Evolutionary conservation across 2,888 invertebrate genomes (phyloP).

Genomic region (Ariolimax columbianus): DNA sequence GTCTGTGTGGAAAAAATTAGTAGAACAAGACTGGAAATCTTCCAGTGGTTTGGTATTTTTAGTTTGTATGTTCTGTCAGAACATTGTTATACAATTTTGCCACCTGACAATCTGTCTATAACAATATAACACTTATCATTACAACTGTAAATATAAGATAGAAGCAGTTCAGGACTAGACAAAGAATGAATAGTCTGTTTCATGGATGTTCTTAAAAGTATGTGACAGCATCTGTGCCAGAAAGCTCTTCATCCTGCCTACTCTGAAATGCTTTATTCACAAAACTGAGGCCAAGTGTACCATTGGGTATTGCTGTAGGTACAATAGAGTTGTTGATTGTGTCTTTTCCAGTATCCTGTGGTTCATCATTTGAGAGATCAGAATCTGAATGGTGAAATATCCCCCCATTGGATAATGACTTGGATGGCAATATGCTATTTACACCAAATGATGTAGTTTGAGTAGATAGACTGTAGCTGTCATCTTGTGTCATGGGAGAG

Average conservation of each 20-base stretch:
- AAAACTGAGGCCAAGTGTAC: background rate
- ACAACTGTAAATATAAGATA: background rate
- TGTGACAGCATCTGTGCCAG: constrained; percentile 1
- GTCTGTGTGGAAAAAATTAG: background rate
- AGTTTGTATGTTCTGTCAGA: background rate
- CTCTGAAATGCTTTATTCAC: background rate
- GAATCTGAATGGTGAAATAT: background rate
- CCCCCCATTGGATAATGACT: too few relatives aligned
- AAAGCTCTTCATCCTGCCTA: background rate
- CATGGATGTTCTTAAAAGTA: background rate
- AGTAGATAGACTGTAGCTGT: background rate
- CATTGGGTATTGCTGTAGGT: background rate
- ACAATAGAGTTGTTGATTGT: background rate
- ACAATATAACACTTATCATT: background rate
- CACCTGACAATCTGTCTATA: background rate
- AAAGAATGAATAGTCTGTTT: background rate
- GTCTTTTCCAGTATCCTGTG: background rate
- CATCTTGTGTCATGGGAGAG: background rate
- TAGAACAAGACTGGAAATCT: background rate
- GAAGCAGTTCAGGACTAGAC: background rate
- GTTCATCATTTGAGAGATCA: background rate
- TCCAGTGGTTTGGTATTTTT: background rate
- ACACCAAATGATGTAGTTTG: background rate
- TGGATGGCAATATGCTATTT: background rate
- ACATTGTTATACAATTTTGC: background rate